These are phyloP conservation scores for Ancistrus triradiatus DNA, from an alignment of 2,113 vertebrate species.

Conservation along the genomic window DNA sequence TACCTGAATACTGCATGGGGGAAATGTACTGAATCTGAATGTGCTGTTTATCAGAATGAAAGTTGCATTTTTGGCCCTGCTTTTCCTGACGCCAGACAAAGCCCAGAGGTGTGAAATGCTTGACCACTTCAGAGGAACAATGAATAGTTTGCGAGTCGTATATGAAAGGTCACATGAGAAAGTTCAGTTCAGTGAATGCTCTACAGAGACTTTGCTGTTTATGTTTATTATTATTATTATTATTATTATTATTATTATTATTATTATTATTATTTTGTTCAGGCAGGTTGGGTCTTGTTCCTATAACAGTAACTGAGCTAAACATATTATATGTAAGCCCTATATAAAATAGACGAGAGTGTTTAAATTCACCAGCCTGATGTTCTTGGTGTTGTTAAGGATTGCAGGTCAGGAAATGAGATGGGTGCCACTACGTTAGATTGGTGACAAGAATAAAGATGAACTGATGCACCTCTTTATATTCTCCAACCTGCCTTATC, in stretches of 20 bases:
- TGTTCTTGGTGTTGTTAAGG: constrained; percentile 7
- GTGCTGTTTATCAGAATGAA: too few species aligned
- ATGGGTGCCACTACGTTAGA: constrained; percentile 21
- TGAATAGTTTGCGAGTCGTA: not conserved
- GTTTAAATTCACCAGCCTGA: too few species aligned
- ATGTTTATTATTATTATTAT: too few species aligned
- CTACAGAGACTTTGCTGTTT: not conserved
- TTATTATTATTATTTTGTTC: not conserved
- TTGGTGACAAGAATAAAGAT: constrained; percentile 51
- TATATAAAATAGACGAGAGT: not conserved
- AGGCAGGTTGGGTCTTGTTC: not conserved
- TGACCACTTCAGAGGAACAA: not conserved
- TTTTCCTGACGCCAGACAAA: too few species aligned
- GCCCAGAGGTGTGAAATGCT: too few species aligned
- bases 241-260: too few species aligned
- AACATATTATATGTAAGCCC: not conserved
- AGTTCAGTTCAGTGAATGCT: not conserved
- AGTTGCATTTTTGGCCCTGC: too few species aligned
- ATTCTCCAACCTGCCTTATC: too few species aligned
- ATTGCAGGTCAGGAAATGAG: constrained; percentile 20
- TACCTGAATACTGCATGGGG: too few species aligned
- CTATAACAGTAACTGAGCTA: too few species aligned
- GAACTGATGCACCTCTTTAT: constrained; percentile 38
- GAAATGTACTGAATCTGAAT: too few species aligned
- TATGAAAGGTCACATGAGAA: not conserved